phyloP scores from a whole-genome alignment of 2,113 vertebrate genomes.

The Lophura nycthemera region DNA sequence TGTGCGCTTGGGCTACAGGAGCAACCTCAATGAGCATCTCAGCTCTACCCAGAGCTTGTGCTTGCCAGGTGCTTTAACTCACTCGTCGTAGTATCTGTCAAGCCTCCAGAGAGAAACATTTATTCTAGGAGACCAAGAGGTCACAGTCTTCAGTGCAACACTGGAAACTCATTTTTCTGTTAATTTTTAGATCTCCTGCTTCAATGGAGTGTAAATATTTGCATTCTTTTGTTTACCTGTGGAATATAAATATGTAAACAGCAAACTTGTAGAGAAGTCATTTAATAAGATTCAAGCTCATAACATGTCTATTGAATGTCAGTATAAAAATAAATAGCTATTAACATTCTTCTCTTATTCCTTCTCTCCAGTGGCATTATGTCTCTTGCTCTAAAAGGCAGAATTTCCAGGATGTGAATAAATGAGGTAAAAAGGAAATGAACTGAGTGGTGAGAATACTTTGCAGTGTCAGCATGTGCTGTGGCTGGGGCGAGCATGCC shows the following conservation, averaged over 20 bases:
- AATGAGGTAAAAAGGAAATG: background rate
- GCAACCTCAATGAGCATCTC: background rate
- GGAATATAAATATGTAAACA: background rate
- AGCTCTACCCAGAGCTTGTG: background rate
- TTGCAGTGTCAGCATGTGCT: background rate
- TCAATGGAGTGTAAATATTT: conserved; percentile 3
- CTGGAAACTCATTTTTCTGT: background rate
- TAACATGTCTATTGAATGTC: background rate
- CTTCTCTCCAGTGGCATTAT: background rate
- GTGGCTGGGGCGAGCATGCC: background rate
- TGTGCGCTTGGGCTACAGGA: background rate
- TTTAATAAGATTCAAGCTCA: background rate
- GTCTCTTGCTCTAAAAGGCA: background rate
- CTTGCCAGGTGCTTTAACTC: conserved; percentile 14
- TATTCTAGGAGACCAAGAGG: background rate
- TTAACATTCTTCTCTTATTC: background rate
- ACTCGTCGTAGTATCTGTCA: background rate
- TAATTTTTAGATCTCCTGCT: background rate
- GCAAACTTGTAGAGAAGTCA: background rate
- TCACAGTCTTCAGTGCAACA: background rate
- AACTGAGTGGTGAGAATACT: background rate
- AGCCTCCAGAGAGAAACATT: background rate
- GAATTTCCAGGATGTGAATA: background rate
- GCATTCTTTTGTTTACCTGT: background rate
- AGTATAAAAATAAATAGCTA: background rate